Evolutionary conservation across 2,113 vertebrate species (phyloP).

Genomic region (Hippoglossus stenolepis): DNA sequence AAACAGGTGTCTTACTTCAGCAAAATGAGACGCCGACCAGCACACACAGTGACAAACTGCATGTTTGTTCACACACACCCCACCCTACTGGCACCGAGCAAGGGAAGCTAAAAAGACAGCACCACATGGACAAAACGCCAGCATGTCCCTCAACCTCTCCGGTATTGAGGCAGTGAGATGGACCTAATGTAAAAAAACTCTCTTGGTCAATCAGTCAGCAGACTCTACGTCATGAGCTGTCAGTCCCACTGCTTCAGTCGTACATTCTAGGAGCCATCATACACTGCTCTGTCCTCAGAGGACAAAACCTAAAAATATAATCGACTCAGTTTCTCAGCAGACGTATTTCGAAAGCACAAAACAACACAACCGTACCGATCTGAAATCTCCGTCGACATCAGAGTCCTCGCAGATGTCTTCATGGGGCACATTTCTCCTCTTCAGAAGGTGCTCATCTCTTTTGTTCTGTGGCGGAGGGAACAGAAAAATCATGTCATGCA

Average conservation of each 20-base stretch:
- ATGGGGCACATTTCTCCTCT: constrained; percentile 96
- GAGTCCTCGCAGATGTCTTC: constrained; percentile 98
- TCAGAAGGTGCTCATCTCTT: constrained; percentile 97
- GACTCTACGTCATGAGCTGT: not conserved
- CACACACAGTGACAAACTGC: constrained; percentile 3
- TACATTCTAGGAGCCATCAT: not conserved
- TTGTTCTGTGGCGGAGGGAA: constrained; percentile 86
- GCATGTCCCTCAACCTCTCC: not conserved
- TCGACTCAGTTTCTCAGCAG: not conserved
- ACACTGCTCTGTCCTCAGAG: not conserved
- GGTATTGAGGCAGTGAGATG: constrained; percentile 10
- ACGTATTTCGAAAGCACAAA: not conserved
- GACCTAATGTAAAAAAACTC: not conserved
- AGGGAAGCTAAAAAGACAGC: constrained; percentile 1
- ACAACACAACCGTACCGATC: constrained; percentile 86
- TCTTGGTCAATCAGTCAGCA: constrained; percentile 7
- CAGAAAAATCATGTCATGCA: constrained; percentile 1
- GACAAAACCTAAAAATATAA: not conserved
- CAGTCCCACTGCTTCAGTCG: not conserved
- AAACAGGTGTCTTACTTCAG: not conserved
- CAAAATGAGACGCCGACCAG: not conserved
- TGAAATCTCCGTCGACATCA: constrained; percentile 94
- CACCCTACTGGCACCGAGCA: not conserved
- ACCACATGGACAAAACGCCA: constrained; percentile 9
- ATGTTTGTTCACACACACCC: constrained; percentile 9